Percentiles rank a stretch among this genome's conserved stretches.
phyloP scores from a whole-genome alignment of 2,113 vertebrate species.

The Heterotilapia buettikoferi region DNA sequence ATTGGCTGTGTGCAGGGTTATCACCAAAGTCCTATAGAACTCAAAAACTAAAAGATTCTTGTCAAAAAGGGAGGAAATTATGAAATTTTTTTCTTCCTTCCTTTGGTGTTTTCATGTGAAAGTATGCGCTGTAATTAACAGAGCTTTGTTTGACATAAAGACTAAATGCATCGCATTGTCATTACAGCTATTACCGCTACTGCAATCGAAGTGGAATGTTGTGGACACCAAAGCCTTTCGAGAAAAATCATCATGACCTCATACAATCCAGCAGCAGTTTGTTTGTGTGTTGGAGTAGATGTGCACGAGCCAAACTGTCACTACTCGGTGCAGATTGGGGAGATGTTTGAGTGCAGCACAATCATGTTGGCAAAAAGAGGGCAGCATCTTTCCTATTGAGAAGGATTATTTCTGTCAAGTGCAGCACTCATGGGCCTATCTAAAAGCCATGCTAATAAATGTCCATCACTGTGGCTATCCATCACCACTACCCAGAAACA shows the following conservation, averaged over 20 bases:
- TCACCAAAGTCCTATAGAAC: neutral
- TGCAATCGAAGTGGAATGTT: neutral
- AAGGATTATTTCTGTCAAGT: conserved; percentile 66
- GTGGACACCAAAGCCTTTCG: neutral
- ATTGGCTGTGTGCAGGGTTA: conserved; percentile 18
- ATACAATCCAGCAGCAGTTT: neutral
- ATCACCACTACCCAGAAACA: conserved; percentile 47
- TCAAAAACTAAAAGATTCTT: neutral
- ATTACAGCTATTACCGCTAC: neutral
- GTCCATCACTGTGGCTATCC: conserved; percentile 56
- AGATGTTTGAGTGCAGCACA: neutral
- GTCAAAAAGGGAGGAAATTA: neutral
- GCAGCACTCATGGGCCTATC: conserved; percentile 55
- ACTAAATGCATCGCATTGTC: neutral
- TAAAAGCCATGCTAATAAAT: conserved; percentile 64
- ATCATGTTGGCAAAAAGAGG: conserved; percentile 11
- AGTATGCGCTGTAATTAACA: neutral
- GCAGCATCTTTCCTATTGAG: conserved; percentile 39
- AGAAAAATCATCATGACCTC: neutral
- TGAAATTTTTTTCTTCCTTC: neutral
- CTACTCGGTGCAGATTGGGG: neutral
- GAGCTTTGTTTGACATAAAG: neutral
- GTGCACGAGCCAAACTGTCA: neutral
- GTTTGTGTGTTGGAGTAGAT: neutral
- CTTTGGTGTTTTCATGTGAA: neutral